A percentile compares a stretch with the other conserved stretches of the same genome.
phyloP scores from a whole-genome alignment of 2,797 vertebrate species.

The Varecia variegata region DNA sequence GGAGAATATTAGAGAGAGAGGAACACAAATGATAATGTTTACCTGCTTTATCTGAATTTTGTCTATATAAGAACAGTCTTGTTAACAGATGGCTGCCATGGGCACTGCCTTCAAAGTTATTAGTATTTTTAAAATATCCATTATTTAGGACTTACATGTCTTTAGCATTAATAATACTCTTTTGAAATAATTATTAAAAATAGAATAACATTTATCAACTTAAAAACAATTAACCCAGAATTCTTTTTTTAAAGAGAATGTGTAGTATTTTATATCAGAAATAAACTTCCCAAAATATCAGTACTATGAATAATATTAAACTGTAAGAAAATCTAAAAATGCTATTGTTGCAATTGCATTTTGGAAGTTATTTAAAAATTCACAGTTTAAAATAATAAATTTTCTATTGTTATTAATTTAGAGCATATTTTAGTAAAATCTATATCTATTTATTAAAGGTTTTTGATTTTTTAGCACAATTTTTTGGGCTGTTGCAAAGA shows the following conservation, averaged over 20 bases:
- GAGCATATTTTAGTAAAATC: not conserved
- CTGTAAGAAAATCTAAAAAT: not conserved
- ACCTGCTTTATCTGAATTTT: not conserved
- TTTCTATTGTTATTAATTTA: not conserved
- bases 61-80: not conserved
- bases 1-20: not conserved
- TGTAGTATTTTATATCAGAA: not conserved
- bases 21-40: not conserved
- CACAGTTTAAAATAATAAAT: not conserved
- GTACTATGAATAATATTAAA: not conserved
- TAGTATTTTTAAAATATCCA: not conserved
- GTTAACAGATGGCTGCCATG: not conserved
- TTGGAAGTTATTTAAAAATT: not conserved
- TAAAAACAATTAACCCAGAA: not conserved
- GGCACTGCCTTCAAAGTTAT: not conserved
- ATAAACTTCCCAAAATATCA: not conserved
- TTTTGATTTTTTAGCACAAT: not conserved
- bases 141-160: not conserved
- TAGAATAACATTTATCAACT: not conserved
- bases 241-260: not conserved
- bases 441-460: not conserved
- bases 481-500: not conserved
- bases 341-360: not conserved
- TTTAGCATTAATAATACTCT: not conserved
- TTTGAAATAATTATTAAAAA: not conserved